Evolutionary conservation across 2,113 vertebrate genomes (phyloP), one percentile per base, ranked within the genome.

Genomic region (Chaetorhynchus papuensis): DNA sequence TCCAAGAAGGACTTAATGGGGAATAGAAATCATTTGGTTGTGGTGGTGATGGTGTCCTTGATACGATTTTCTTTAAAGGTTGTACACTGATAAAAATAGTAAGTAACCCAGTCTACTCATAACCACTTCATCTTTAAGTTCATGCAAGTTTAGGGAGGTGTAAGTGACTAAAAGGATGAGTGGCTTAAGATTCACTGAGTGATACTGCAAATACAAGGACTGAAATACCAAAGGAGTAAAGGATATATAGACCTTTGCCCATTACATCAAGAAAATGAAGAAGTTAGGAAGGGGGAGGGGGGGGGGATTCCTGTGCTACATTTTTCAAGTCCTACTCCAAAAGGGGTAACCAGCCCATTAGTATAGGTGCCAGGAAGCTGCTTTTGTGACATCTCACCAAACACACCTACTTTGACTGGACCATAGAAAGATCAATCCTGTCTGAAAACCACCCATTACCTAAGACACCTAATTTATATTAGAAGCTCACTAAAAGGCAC

Each of bases 391-490:
- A 91, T 96, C 95, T 96, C 66, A 15, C 89, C 97, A 97, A 93
- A 96, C 90, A 96, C 97, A 96, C 92, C 97, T 95, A 95, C 96
- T 78, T 94, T 96, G 95, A 80, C 72, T 92, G 97, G 96, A 96
- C 90, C 95, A 94, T 90, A 96, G 94, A 96, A 97, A 98, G 97
- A 98, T 98, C 98, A 98, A 98, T 97, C 97, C 96, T 97, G 96
- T 94, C 96, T 97, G 97, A 97, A 97, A 98, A 97, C 96, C 94
- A 96, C 96, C 96, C 94, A 95, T 97, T 98, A 97, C 97, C 97
- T 97, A 98, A 98, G 97, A 98, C 95, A 98, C 96, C 97, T 98
- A 96, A 98, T 98, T 98, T 98, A 97, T 98, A 97, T 98, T 98
- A 97, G 95, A 97, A 97, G 93, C 97, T 96, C 96, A 88, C 95